Percentiles rank a stretch among this genome's conserved stretches.
phyloP scores from a whole-genome alignment of 2,888 invertebrate species.

The Acheta domesticus region DNA sequence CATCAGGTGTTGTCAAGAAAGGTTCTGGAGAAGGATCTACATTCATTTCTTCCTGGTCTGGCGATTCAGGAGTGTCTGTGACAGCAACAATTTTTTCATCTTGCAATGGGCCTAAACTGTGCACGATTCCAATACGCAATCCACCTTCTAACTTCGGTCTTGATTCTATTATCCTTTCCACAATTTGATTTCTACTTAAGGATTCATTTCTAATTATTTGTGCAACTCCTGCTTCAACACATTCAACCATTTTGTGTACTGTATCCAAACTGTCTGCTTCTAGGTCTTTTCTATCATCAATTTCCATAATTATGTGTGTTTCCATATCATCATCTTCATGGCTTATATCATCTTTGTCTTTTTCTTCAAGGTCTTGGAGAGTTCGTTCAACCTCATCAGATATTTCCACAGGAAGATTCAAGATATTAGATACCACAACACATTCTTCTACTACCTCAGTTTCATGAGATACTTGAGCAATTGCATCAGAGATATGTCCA shows the following conservation, averaged over 20 bases:
- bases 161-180: slow-evolving; percentile 26
- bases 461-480: slow-evolving; percentile 50
- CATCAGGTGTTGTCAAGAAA: slow-evolving; percentile 55
- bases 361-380: slow-evolving; percentile 30
- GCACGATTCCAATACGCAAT: slow-evolving; percentile 27
- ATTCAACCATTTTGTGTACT: slow-evolving; percentile 19
- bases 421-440: slow-evolving; percentile 56
- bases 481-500: slow-evolving; percentile 30
- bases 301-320: slow-evolving; percentile 43
- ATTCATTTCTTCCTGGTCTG: slow-evolving; percentile 53
- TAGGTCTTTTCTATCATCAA: slow-evolving; percentile 49
- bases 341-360: slow-evolving; percentile 31
- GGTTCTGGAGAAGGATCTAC: slow-evolving; percentile 50
- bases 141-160: slow-evolving; percentile 26
- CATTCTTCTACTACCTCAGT: slow-evolving; percentile 60
- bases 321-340: slow-evolving; percentile 29
- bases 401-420: slow-evolving; percentile 27
- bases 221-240: slow-evolving; percentile 21
- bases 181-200: slow-evolving; percentile 25
- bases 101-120: slow-evolving; percentile 23
- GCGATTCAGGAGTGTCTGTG: slow-evolving; percentile 54
- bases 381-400: slow-evolving; percentile 24
- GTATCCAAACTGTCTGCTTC: slow-evolving; percentile 43
- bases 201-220: slow-evolving; percentile 1
- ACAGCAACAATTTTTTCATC: slow-evolving; percentile 45